Conservation (phyloP, 2,113 vertebrate genomes). For the Lagenorhynchus albirostris region DNA sequence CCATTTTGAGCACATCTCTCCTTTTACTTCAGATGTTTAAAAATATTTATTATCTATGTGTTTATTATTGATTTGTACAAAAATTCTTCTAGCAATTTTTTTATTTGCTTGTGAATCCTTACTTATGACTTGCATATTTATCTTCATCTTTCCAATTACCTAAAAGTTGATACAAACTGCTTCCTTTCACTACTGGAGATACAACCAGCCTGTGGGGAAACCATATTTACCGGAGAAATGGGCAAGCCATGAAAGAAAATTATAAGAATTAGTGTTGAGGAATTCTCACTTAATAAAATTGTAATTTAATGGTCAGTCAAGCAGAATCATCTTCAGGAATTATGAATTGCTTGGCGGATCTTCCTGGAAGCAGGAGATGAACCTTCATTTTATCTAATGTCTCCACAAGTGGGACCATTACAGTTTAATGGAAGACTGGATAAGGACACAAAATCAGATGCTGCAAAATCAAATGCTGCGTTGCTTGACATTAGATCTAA, state of each 20-base stretch:
- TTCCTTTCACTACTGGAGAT: not conserved
- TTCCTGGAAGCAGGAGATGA: not conserved
- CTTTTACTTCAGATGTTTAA: not conserved
- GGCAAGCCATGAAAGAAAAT: slow-evolving; percentile 47
- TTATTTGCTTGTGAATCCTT: not conserved
- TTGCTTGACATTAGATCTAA: not conserved
- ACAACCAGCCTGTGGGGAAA: slow-evolving; percentile 22
- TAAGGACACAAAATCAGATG: not conserved
- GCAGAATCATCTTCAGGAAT: slow-evolving; percentile 41
- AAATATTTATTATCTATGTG: not conserved
- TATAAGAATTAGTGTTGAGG: slow-evolving; percentile 45
- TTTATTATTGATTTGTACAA: not conserved
- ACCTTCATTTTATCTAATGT: not conserved
- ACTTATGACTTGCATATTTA: not conserved
- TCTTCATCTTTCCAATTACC: not conserved
- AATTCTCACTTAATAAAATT: slow-evolving; percentile 44
- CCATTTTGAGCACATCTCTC: not conserved
- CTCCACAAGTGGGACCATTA: not conserved
- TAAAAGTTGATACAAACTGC: not conserved
- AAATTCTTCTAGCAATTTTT: not conserved
- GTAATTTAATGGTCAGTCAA: slow-evolving; percentile 56
- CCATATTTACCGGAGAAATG: not conserved
- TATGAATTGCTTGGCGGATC: not conserved
- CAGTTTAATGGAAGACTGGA: not conserved
- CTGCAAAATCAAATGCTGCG: not conserved